Evolutionary conservation across 2,113 vertebrate genomes (phyloP).

Genomic region (Dolichotis patagonum): DNA sequence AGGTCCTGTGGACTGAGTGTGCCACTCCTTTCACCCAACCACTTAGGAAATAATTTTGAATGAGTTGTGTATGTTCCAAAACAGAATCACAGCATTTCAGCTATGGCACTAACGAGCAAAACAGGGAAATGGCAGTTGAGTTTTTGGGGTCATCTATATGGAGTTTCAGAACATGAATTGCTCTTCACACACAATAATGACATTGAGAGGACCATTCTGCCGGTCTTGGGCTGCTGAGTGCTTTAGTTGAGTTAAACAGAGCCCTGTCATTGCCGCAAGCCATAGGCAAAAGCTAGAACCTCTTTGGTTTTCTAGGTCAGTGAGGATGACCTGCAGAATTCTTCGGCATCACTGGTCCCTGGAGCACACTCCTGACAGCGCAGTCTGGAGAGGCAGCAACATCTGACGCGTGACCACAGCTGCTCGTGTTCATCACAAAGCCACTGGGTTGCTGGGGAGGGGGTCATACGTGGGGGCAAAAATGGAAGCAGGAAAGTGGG

Average conservation of each 20-base stretch:
- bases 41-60: conserved; percentile 18
- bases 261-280: not conserved
- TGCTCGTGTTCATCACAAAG: not conserved
- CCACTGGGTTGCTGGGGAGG: not conserved
- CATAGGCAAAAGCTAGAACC: conserved; percentile 24
- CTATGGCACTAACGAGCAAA: not conserved
- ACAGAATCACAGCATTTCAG: not conserved
- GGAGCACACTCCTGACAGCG: not conserved
- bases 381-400: fast-evolving
- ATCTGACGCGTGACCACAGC: not conserved
- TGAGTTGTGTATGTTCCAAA: conserved; percentile 1
- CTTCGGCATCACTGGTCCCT: not conserved
- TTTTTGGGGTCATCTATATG: not conserved
- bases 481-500: not conserved
- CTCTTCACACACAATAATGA: too few species aligned
- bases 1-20: not conserved
- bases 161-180: not conserved
- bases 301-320: conserved; percentile 55
- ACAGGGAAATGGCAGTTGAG: not conserved
- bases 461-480: not conserved
- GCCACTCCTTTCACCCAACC: not conserved
- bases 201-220: not conserved
- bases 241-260: not conserved
- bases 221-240: not conserved
- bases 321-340: conserved; percentile 45